A percentile compares a stretch with the other conserved stretches of the same genome.
Conservation (phyloP, 2,113 vertebrate species). For the Microcebus tavaratra region DNA sequence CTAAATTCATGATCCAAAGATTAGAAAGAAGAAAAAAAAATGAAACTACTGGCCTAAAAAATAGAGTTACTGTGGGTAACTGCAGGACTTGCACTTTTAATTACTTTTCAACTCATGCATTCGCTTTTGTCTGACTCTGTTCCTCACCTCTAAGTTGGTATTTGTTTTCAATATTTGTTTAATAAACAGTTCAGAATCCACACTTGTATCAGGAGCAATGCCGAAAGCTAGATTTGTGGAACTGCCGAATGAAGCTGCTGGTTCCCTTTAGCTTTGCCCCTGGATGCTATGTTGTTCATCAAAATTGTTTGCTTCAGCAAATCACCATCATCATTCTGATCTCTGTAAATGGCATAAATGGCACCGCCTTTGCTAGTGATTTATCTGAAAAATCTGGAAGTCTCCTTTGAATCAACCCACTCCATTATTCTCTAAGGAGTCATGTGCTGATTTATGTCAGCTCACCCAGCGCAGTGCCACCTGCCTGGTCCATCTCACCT, state of each 20-base stretch:
- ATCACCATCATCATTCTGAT: neutral
- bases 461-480: neutral
- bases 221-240: neutral
- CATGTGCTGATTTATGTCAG: neutral
- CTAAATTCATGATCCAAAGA: neutral
- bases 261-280: neutral
- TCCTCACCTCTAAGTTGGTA: neutral
- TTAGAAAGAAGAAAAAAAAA: neutral
- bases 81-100: neutral
- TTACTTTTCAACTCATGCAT: neutral
- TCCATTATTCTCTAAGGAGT: fast-evolving
- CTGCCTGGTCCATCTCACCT: neutral
- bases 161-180: neutral
- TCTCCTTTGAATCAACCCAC: neutral
- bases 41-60: neutral
- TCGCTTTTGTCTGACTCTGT: neutral
- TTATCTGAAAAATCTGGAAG: neutral
- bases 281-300: neutral
- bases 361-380: neutral
- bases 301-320: neutral
- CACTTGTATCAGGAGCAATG: neutral
- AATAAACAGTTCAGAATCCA: neutral
- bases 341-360: neutral
- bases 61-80: neutral
- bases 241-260: neutral